Percentiles rank a stretch among this genome's conserved stretches.
Conservation (phyloP, 2,888 invertebrate genomes). For the Ariolimax columbianus region DNA sequence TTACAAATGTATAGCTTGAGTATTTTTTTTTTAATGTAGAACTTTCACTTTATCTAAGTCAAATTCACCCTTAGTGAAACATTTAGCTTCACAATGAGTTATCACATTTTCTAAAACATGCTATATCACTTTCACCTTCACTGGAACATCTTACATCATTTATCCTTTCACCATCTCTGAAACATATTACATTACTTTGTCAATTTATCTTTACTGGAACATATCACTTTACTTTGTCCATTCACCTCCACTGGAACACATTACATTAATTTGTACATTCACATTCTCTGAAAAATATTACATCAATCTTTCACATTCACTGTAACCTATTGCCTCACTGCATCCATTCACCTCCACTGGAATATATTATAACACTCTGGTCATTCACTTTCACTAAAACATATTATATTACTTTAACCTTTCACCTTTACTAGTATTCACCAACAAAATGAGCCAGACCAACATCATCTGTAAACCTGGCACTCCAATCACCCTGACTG, state of each 20-base stretch:
- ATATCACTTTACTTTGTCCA: background rate
- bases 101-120: too few species aligned
- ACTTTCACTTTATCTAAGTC: too few species aligned
- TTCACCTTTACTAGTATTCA: conserved; percentile 52
- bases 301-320: background rate
- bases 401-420: background rate
- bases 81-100: too few species aligned
- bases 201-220: too few species aligned
- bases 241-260: background rate
- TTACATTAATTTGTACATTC: background rate
- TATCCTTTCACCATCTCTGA: too few species aligned
- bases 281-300: background rate
- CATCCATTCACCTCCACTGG: background rate
- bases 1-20: too few species aligned
- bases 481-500: conserved; percentile 75
- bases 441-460: conserved; percentile 58
- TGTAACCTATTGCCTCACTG: background rate
- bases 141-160: too few species aligned
- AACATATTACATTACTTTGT: too few species aligned
- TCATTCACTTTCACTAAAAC: background rate
- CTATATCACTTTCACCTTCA: too few species aligned
- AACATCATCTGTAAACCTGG: conserved; percentile 65
- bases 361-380: background rate
- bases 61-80: too few species aligned
- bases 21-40: too few species aligned